phyloP scores from a whole-genome alignment of 2,888 invertebrate genomes.

The Oegoconia quadripuncta region DNA sequence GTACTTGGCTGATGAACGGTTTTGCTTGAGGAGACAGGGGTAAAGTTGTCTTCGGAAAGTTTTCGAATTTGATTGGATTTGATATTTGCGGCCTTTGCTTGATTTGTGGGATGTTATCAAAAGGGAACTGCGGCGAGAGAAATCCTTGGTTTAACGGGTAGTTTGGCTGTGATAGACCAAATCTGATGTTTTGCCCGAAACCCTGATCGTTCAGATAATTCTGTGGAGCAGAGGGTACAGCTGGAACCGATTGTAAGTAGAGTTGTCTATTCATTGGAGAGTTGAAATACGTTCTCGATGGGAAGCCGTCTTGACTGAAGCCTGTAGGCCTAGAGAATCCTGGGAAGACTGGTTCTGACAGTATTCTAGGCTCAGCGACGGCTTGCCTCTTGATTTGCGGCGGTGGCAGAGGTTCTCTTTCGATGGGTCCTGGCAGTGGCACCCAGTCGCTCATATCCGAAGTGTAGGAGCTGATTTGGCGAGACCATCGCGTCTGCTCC shows the following conservation, averaged over 20 bases:
- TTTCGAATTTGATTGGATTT: constrained; percentile 52
- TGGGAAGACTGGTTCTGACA: constrained; percentile 58
- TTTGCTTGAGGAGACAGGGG: constrained; percentile 41
- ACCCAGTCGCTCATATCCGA: constrained; percentile 72
- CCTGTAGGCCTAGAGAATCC: constrained; percentile 46
- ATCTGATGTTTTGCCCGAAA: constrained; percentile 61
- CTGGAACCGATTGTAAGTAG: constrained; percentile 59
- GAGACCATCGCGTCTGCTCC: constrained; percentile 66
- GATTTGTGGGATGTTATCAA: constrained; percentile 46
- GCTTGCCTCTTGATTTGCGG: constrained; percentile 63
- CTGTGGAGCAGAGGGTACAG: constrained; percentile 67
- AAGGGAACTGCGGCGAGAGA: constrained; percentile 52
- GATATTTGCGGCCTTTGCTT: constrained; percentile 41
- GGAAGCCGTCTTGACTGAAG: constrained; percentile 52
- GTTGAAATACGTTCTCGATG: constrained; percentile 53
- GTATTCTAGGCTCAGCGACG: constrained; percentile 67
- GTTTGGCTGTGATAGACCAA: constrained; percentile 62
- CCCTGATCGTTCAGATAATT: constrained; percentile 66
- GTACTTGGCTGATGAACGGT: constrained; percentile 41
- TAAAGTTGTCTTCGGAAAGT: constrained; percentile 32
- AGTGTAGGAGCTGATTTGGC: constrained; percentile 70
- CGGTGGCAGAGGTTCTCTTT: constrained; percentile 36
- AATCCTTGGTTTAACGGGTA: constrained; percentile 65
- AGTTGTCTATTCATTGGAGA: constrained; percentile 55
- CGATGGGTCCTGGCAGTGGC: constrained; percentile 54